Evolutionary conservation across 2,113 vertebrate species (phyloP).

Genomic region (Marcusenius ussheri): DNA sequence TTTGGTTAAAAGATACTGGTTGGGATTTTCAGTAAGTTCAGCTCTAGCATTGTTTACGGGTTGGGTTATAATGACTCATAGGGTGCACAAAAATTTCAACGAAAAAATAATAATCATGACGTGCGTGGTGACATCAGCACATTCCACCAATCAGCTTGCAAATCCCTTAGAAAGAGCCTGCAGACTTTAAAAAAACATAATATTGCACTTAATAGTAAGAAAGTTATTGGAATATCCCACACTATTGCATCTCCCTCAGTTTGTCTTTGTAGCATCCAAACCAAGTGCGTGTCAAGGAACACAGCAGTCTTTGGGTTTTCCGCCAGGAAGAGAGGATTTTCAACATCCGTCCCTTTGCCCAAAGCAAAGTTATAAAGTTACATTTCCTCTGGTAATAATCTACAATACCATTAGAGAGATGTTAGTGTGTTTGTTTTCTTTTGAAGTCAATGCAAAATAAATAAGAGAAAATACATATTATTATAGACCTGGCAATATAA

Average conservation of each 20-base stretch:
- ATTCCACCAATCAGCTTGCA: constrained; percentile 43
- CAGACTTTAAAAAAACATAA: constrained; percentile 39
- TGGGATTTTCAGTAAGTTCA: constrained; percentile 28
- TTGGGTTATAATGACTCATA: constrained; percentile 52
- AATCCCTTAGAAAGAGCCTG: constrained; percentile 26
- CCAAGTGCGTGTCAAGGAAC: constrained; percentile 61
- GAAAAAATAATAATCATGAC: constrained; percentile 41
- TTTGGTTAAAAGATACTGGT: neutral
- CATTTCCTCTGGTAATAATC: neutral
- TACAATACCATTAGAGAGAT: constrained; percentile 21
- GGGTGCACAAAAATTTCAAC: constrained; percentile 44
- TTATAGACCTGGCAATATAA: constrained; percentile 63
- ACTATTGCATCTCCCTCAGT: constrained; percentile 41
- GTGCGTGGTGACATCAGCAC: constrained; percentile 37
- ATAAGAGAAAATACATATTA: constrained; percentile 57
- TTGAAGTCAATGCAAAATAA: constrained; percentile 66
- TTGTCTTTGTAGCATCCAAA: constrained; percentile 55
- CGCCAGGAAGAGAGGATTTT: constrained; percentile 53
- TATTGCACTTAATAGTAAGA: constrained; percentile 68
- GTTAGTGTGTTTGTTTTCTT: constrained; percentile 46
- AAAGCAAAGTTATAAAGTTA: neutral
- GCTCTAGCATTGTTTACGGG: constrained; percentile 36
- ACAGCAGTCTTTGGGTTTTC: constrained; percentile 50
- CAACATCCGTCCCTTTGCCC: constrained; percentile 18
- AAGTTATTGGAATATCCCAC: constrained; percentile 52